These are phyloP conservation scores for Blastobasis lacticolella DNA, from an alignment of 2,888 invertebrate genomes.

Conservation along the genomic window DNA sequence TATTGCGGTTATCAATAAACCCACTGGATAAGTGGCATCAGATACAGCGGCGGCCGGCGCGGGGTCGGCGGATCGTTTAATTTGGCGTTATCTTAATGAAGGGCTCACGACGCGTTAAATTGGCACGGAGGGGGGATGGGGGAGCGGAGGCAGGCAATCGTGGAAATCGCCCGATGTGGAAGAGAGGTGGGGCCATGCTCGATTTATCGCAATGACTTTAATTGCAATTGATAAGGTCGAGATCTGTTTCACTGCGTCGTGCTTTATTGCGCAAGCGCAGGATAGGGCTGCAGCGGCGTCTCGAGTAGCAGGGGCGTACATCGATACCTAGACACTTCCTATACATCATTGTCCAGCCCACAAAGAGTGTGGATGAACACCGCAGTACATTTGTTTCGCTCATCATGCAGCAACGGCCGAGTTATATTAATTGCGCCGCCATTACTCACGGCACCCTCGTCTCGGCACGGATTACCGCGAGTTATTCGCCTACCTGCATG, in stretches of 20 bases:
- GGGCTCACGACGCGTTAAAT: constrained; percentile 1
- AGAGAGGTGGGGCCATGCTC: neutral
- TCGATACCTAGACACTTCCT: no score
- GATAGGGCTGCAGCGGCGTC: neutral
- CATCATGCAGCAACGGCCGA: no score
- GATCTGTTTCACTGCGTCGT: neutral
- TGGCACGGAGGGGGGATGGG: neutral
- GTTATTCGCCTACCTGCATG: no score
- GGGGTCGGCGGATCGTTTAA: neutral
- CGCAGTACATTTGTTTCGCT: no score
- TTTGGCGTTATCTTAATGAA: constrained; percentile 6
- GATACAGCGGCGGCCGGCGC: neutral
- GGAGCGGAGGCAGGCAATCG: neutral
- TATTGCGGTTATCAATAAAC: neutral
- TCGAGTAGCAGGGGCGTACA: neutral
- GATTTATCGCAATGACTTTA: neutral
- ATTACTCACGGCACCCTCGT: no score
- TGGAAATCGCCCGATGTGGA: neutral
- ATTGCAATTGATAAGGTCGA: neutral
- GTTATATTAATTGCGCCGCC: no score
- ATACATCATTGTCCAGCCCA: no score
- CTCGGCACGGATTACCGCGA: no score
- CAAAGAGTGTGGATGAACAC: no score
- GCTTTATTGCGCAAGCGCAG: neutral
- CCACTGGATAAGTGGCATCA: neutral